Evolutionary conservation across 53 echinoderm and acorn worm species (phyloP), one percentile per base, ranked within the genome.

Genomic region (Holothuria scabra): DNA sequence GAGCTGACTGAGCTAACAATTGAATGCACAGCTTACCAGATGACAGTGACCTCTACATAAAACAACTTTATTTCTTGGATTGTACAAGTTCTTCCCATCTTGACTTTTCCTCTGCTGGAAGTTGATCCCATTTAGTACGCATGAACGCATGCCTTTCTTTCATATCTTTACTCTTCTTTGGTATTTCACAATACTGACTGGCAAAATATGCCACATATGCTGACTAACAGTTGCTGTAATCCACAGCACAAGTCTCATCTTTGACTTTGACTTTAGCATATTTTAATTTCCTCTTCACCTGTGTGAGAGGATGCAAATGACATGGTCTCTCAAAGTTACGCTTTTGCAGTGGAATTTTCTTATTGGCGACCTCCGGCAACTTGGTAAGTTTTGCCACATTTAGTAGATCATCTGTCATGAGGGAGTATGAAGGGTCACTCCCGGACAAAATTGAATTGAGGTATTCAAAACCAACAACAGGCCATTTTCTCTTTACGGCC

Each of bases 401-500:
- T 23, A 63, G 7, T 6, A 63, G 4, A 8, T 63, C n/a, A 60
- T 63, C 12, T 63, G 25, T 63, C 12, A 63, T 63, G 4, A 63
- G 12, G 8, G 29, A 6, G 6, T 28, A 23, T 63, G 63, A 63
- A 8, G 48, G 63, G 8, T 28, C 63, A 13, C 12, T 12, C 8
- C 63, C 63, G 8, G 63, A 63, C 21, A 63, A 29, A 63, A 63
- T 25, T 63, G 63, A 25, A 63, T 63, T 29, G 9, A 63, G 6
- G 12, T 63, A 63, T 20, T 63, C 63, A 63, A 63, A 63, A 8
- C 63, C 63, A 28, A 63, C 63, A 29, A 63, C 29, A 29, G 16
- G 63, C 63, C 63, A 63, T 25, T 29, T 63, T 29, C 63, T 63
- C 63, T 29, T 63, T 8, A 63, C 63, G 11, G 63, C 63, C 22